These are phyloP conservation scores for Rhinichthys osculus DNA, from an alignment of 2,797 vertebrate species.

Conservation along the genomic window DNA sequence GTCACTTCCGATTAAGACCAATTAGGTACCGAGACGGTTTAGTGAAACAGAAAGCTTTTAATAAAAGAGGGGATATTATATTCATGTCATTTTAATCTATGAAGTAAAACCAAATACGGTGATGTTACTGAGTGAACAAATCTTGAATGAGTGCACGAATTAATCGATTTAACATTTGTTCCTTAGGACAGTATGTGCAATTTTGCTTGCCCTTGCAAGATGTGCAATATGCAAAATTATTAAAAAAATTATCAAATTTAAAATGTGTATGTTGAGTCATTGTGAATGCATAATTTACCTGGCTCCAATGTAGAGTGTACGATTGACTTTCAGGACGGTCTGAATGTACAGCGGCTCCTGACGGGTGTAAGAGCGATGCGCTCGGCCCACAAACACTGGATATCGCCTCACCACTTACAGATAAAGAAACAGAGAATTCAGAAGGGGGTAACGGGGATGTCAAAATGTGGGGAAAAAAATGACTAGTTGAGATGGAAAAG, in stretches of 20 bases:
- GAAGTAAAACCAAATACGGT: not conserved
- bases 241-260: not conserved
- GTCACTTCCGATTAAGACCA: conserved; percentile 52
- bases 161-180: not conserved
- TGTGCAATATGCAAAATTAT: not conserved
- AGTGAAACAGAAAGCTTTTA: conserved; percentile 30
- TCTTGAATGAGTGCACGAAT: not conserved
- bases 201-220: not conserved
- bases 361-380: conserved; percentile 78
- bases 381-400: conserved; percentile 90
- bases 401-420: conserved; percentile 87
- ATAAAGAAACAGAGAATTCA: not conserved
- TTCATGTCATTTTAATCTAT: conserved; percentile 6
- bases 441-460: not conserved
- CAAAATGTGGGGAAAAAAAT: not conserved
- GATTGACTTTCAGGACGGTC: conserved; percentile 91
- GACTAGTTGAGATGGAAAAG: not conserved
- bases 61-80: conserved; percentile 1
- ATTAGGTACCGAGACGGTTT: conserved; percentile 13
- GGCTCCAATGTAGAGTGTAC: conserved; percentile 94
- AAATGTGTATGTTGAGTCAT: not conserved
- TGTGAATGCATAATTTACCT: conserved; percentile 78
- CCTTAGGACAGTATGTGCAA: not conserved
- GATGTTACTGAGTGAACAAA: not conserved
- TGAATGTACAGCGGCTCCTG: conserved; percentile 88